Evolutionary conservation across 2,797 vertebrate genomes (phyloP).

Genomic region (Heterohyrax brucei): DNA sequence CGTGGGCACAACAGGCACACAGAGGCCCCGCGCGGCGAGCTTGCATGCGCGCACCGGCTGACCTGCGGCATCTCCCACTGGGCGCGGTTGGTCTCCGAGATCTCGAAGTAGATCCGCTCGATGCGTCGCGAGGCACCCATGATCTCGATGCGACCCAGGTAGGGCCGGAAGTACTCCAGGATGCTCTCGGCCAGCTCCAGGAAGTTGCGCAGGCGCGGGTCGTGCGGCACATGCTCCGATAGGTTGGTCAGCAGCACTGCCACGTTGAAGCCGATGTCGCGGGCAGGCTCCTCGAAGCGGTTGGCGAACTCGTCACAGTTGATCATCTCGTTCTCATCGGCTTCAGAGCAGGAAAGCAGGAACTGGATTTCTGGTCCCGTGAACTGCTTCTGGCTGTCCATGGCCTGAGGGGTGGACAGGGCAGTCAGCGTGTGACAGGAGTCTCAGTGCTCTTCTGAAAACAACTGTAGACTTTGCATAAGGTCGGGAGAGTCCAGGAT

Average conservation of each 20-base stretch:
- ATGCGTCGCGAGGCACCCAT: conserved; percentile 97
- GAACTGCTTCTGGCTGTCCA: conserved; percentile 99
- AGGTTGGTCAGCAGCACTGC: conserved; percentile 98
- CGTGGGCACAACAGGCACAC: neutral
- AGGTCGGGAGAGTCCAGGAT: neutral
- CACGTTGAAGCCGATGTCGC: conserved; percentile 98
- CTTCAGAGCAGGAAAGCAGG: conserved; percentile 97
- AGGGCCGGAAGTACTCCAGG: conserved; percentile 97
- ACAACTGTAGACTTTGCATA: neutral
- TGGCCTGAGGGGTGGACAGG: conserved; percentile 88
- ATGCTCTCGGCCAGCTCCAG: conserved; percentile 96
- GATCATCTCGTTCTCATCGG: conserved; percentile 99
- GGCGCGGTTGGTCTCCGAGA: conserved; percentile 97
- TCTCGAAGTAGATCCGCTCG: conserved; percentile 98
- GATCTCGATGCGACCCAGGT: conserved; percentile 98
- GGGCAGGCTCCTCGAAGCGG: conserved; percentile 97
- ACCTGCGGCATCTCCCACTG: conserved; percentile 99
- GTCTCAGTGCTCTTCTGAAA: neutral
- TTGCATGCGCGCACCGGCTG: neutral
- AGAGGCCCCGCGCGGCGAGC: neutral
- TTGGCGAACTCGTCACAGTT: conserved; percentile 97
- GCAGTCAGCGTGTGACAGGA: neutral
- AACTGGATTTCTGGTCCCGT: conserved; percentile 96
- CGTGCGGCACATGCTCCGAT: conserved; percentile 97
- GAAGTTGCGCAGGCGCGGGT: conserved; percentile 96